A percentile compares a stretch with the other conserved stretches of the same genome.
These are phyloP conservation scores for Poecilia velifera DNA, from an alignment of 2,797 vertebrate genomes.

Conservation along the genomic window DNA sequence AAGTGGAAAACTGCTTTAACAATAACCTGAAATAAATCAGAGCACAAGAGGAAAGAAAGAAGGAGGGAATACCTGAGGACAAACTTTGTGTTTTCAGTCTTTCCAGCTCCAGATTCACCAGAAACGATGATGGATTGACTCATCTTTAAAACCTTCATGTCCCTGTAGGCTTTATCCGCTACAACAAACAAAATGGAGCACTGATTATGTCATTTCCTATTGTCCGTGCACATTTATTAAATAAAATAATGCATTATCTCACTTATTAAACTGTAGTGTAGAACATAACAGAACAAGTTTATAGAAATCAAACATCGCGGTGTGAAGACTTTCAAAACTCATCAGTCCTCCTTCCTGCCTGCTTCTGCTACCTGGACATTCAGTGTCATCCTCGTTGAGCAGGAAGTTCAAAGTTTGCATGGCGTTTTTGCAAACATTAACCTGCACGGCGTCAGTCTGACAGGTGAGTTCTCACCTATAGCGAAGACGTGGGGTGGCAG, in stretches of 20 bases:
- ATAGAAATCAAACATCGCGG: not conserved
- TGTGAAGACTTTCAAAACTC: not conserved
- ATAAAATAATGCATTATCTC: not conserved
- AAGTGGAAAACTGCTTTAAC: not conserved
- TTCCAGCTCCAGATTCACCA: constrained; percentile 98
- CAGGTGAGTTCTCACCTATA: constrained; percentile 83
- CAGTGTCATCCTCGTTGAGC: not conserved
- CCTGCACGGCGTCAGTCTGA: not conserved
- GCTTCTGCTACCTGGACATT: not conserved
- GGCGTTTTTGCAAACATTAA: not conserved
- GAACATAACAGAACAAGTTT: not conserved
- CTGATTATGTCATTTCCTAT: not conserved
- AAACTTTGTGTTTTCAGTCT: constrained; percentile 99
- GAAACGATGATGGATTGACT: constrained; percentile 99
- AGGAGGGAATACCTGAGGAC: constrained; percentile 87
- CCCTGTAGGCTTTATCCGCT: constrained; percentile 98
- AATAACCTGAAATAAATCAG: not conserved
- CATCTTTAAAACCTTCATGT: constrained; percentile 98
- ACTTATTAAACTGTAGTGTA: not conserved
- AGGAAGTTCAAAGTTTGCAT: not conserved
- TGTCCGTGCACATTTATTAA: not conserved
- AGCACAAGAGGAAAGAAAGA: not conserved
- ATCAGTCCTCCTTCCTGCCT: not conserved
- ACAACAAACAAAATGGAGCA: constrained; percentile 19
- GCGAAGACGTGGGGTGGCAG: constrained; percentile 95